Evolutionary conservation across 2,113 vertebrate species (phyloP), one percentile per base, ranked within the genome.

Genomic region (Elgaria multicarinata): DNA sequence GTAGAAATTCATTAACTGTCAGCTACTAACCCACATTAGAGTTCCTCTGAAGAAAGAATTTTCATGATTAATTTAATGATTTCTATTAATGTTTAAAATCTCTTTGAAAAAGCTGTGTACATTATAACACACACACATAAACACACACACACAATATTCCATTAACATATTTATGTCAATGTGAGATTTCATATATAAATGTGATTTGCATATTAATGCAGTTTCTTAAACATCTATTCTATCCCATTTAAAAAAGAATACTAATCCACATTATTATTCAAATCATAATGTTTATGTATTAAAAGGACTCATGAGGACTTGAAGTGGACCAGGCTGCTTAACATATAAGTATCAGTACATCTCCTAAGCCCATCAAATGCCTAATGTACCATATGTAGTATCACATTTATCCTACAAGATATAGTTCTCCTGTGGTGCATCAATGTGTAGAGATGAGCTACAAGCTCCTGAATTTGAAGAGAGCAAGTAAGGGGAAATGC

Each of bases 351-450:
- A 92, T 93, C 50, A 91, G 92, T 89, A 88, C 91, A 89, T 89
- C 87, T 92, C 85, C 92, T 93, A 94, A 93, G 91, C 91, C 93
- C 93, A 95, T 94, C 94, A 91, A 94, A 89, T 0, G 81, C 92
- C 86, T 96, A 95, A 96, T 94, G 94, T 95, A 95, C 92, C 93
- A 87, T 93, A 0, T 0, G 93, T 87, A 91, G 88, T 71, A 93
- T 93, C 88, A 75, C 86, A 90, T 93, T 95, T 95, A 90, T 72
- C 91, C 90, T 93, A 89, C 72, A 77, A 86, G 87, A 91, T 77
- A 87, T 2, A 44, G 53, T 91, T 93, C 86, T 90, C 81, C n/a
- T 39, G n/a, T 58, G 44, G 58, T 50, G 42, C 88, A 91, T 85
- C 33, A 53, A 6, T 75, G 55, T n/a, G 72, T 88, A 92, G 64